Evolutionary conservation across 2,113 vertebrate species (phyloP), one percentile per base, ranked within the genome.

Genomic region (Octodon degus): DNA sequence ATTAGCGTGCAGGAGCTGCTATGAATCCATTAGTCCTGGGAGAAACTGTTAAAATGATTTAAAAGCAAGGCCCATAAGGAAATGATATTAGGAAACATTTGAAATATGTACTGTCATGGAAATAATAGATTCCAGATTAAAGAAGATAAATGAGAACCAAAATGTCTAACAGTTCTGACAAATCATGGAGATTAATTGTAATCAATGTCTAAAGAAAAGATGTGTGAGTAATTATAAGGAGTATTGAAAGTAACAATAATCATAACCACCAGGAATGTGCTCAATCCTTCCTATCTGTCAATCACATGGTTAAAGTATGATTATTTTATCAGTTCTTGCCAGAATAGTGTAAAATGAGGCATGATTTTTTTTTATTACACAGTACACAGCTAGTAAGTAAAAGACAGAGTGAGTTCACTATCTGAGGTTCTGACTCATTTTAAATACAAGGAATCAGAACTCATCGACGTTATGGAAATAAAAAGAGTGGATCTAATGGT

Each of bases 111-210:
- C 4, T 17, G 40, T 70, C 40, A n/a, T 37, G 79, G 62, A 92
- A 90, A 94, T 72, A 68, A 81, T 65, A 93, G 32, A 86, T 80
- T 92, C 7, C 82, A 86, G 19, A 47, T 68, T 62, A 37, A 94
- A 90, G 27, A 1, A 81, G 20, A 65, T 58, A 93, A 24, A 60
- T 50, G 20, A 91, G 14, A 3, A 58, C 8, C 50, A 53, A 70
- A 88, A 97, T 93, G 25, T 30, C 12, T 70, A 79, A 68, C 25
- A 62, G 24, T 24, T 70, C 76, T 90, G 43, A 50, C 34, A 77
- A 16, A 62, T 81, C 3, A 32, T 93, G 85, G 89, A 91, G 14
- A 74, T 70, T 58, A 91, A 93, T 5, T 16, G 4, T 50, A 91
- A 40, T 82, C 60, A 89, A 55, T 89, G 2, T n/a, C 27, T 85